These are phyloP conservation scores for Gyps fulvus DNA, from an alignment of 2,113 vertebrate species.

Conservation along the genomic window DNA sequence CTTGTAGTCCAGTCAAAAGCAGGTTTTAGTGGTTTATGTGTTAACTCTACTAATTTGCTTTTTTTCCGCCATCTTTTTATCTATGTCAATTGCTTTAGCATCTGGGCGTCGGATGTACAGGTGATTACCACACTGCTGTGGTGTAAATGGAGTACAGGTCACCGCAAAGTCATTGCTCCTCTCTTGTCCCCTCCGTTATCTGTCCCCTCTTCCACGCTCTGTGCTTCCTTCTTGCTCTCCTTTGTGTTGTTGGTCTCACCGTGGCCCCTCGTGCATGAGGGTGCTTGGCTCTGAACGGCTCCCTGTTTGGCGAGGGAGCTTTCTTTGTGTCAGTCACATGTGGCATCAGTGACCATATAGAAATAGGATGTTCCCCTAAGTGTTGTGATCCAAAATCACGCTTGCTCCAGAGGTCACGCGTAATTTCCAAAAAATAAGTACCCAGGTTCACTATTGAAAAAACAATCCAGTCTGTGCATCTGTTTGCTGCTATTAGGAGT, in stretches of 20 bases:
- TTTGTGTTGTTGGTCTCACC: neutral
- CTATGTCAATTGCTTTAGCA: neutral
- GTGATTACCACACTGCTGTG: neutral
- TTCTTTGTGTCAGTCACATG: neutral
- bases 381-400: neutral
- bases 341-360: neutral
- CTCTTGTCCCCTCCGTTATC: neutral
- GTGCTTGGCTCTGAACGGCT: neutral
- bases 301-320: neutral
- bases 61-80: neutral
- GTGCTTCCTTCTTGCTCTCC: neutral
- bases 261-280: neutral
- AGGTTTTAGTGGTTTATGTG: neutral
- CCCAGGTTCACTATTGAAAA: neutral
- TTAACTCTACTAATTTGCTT: neutral
- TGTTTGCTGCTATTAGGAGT: constrained; percentile 11
- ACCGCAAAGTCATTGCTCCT: neutral
- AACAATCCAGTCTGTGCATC: neutral
- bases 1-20: neutral
- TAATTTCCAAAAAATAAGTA: neutral
- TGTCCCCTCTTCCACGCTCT: neutral
- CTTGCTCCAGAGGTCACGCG: neutral
- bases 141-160: neutral
- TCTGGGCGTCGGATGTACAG: neutral
- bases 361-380: neutral